phyloP scores from a whole-genome alignment of 2,888 invertebrate genomes.

The Hypomecis atomaria region DNA sequence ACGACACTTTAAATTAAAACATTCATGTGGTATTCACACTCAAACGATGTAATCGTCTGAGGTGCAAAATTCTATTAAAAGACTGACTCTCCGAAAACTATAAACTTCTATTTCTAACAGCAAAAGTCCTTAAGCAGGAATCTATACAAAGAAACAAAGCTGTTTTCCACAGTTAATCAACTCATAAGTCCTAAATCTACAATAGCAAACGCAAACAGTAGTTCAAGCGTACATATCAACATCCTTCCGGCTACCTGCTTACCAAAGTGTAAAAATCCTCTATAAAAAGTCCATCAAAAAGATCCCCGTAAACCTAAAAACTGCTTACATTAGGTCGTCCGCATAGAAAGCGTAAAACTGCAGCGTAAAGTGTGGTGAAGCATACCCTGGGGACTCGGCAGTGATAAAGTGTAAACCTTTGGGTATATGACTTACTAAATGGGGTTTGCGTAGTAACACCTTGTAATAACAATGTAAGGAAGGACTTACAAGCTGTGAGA shows the following conservation, averaged over 20 bases:
- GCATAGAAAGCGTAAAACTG: constrained; percentile 37
- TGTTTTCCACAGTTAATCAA: too few species aligned
- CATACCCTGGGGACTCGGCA: constrained; percentile 23
- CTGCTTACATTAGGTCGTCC: constrained; percentile 42
- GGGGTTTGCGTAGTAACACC: constrained; percentile 19
- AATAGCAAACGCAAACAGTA: background rate
- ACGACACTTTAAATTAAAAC: too few species aligned
- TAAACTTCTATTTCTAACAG: too few species aligned
- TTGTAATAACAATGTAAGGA: constrained; percentile 17
- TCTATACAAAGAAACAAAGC: too few species aligned
- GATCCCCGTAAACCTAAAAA: constrained; percentile 43
- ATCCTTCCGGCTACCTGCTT: constrained; percentile 11
- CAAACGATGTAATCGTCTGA: too few species aligned
- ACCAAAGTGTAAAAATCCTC: constrained; percentile 21
- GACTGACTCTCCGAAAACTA: too few species aligned
- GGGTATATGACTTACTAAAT: constrained; percentile 22
- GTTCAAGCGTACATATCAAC: background rate
- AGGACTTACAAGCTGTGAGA: constrained; percentile 6
- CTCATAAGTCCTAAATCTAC: too few species aligned
- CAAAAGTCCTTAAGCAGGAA: too few species aligned
- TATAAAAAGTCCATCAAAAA: constrained; percentile 38
- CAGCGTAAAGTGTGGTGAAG: constrained; percentile 29
- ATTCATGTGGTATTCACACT: too few species aligned
- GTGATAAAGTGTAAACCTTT: constrained; percentile 15
- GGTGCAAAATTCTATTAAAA: too few species aligned